A percentile compares a stretch with the other conserved stretches of the same genome.
Evolutionary conservation across 2,113 vertebrate species (phyloP).

Genomic region (Stomatorhinus ivindoensis): DNA sequence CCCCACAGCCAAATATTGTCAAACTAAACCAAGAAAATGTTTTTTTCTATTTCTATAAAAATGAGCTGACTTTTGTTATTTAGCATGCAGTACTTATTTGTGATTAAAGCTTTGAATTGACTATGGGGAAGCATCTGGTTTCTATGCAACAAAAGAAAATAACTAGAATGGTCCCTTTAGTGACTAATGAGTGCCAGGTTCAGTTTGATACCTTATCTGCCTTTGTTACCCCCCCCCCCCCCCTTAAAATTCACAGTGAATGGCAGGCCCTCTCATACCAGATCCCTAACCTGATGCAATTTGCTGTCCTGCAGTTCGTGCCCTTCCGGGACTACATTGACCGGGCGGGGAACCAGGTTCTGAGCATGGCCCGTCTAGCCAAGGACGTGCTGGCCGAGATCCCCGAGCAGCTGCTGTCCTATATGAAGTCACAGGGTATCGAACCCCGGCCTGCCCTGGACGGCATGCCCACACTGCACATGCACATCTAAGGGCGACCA

Average conservation of each 20-base stretch:
- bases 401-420: conserved; percentile 90
- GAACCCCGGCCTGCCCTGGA: conserved; percentile 67
- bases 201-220: not conserved
- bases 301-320: conserved; percentile 69
- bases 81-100: not conserved
- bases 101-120: not conserved
- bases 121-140: not conserved
- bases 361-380: conserved; percentile 93
- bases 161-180: not conserved
- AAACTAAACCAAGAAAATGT: not conserved
- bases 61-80: not conserved
- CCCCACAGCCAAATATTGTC: not conserved
- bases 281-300: not conserved
- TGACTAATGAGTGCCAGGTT: not conserved
- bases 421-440: conserved; percentile 83
- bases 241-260: not conserved
- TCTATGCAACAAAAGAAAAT: not conserved
- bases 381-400: conserved; percentile 93
- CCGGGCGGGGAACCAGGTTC: conserved; percentile 85
- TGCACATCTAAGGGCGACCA: conserved; percentile 7
- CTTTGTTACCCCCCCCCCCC: not conserved
- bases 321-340: conserved; percentile 95
- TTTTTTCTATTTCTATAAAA: not conserved
- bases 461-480: conserved; percentile 33
- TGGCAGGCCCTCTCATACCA: not conserved